Percentiles rank a stretch among this genome's conserved stretches.
phyloP scores from a whole-genome alignment of 2,888 invertebrate genomes.

The Peribatodes rhomboidaria region DNA sequence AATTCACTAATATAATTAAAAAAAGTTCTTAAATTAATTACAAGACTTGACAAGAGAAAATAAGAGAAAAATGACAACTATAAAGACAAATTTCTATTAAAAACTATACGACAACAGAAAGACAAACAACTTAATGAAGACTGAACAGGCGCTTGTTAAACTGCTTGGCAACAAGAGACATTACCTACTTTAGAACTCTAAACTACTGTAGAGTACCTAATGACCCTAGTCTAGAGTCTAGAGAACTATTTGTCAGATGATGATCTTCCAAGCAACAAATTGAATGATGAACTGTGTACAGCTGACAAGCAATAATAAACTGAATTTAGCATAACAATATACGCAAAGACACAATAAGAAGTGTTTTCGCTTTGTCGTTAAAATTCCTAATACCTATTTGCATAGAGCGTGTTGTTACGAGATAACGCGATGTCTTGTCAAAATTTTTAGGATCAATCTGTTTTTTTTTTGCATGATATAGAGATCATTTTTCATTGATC shows the following conservation, averaged over 20 bases:
- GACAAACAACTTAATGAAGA: too few relatives aligned
- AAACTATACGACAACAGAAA: too few relatives aligned
- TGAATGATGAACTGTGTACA: constrained; percentile 21
- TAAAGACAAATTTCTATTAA: too few relatives aligned
- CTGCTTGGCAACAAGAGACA: constrained; percentile 28
- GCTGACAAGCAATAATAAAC: constrained; percentile 18
- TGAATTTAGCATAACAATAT: constrained; percentile 13
- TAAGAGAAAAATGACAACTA: too few relatives aligned
- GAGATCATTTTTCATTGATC: too few relatives aligned
- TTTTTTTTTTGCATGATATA: too few relatives aligned
- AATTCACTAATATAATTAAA: too few relatives aligned
- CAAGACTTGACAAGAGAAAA: too few relatives aligned
- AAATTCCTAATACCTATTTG: constrained; percentile 19
- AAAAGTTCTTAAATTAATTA: too few relatives aligned
- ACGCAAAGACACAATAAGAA: not conserved
- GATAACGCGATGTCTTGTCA: not conserved
- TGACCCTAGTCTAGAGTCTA: too few relatives aligned
- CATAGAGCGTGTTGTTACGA: constrained; percentile 10
- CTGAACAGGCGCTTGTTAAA: not conserved
- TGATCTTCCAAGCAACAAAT: constrained; percentile 29
- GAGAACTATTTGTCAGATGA: constrained; percentile 22
- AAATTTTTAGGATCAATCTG: not conserved
- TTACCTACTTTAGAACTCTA: too few relatives aligned
- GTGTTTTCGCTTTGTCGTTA: not conserved
- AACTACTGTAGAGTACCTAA: too few relatives aligned